phyloP scores from a whole-genome alignment of 2,888 invertebrate species.

The Xylota sylvarum region DNA sequence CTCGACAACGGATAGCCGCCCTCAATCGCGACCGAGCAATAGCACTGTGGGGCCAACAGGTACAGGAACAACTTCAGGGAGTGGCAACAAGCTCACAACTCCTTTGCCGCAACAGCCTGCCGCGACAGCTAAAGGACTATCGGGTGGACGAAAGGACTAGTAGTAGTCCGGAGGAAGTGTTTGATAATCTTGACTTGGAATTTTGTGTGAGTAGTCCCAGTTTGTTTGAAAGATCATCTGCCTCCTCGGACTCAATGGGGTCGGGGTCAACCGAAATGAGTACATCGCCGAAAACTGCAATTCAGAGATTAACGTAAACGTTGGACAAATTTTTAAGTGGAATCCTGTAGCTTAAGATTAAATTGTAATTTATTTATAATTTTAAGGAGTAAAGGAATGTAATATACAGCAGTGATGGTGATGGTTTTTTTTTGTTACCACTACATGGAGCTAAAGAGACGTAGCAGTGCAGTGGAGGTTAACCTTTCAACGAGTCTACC shows the following conservation, averaged over 20 bases:
- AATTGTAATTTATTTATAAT: conserved; percentile 40
- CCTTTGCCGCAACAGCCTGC: conserved; percentile 84
- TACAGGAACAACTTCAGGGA: conserved; percentile 76
- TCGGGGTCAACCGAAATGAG: conserved; percentile 80
- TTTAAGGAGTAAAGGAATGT: conserved; percentile 24
- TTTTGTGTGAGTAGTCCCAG: conserved; percentile 84
- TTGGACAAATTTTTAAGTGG: conserved; percentile 13
- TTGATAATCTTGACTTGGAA: conserved; percentile 82
- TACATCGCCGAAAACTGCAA: conserved; percentile 82
- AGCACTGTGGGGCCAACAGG: conserved; percentile 83
- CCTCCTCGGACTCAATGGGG: conserved; percentile 78
- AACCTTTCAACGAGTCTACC: too few species aligned
- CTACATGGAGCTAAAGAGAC: too few species aligned
- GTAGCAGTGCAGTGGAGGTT: too few species aligned
- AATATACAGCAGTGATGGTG: neutral
- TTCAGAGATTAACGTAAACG: conserved; percentile 79
- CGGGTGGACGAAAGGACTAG: conserved; percentile 78
- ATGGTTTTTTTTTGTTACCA: neutral
- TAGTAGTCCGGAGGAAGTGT: conserved; percentile 80
- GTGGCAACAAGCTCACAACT: conserved; percentile 80
- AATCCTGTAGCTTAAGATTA: conserved; percentile 27
- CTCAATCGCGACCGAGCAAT: conserved; percentile 84
- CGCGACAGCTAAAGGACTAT: conserved; percentile 83
- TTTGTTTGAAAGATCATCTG: conserved; percentile 82
- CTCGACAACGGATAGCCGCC: conserved; percentile 81